phyloP scores from a whole-genome alignment of 2,888 invertebrate genomes.

The Erebia palarica region DNA sequence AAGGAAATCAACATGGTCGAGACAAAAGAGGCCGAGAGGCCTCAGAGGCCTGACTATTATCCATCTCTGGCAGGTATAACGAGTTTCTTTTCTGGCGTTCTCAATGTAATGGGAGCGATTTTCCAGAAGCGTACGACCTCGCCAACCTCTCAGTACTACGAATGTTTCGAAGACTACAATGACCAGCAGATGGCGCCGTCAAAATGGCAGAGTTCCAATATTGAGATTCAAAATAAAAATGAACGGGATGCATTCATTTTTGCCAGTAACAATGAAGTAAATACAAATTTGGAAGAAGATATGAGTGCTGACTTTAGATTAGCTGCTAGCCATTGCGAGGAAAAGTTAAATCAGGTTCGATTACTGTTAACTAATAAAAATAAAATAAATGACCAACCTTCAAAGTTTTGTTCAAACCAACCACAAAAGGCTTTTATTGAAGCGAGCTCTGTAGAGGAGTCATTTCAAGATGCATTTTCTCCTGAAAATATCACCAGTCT shows the following conservation, averaged over 20 bases:
- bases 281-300: constrained; percentile 50
- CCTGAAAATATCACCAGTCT: constrained; percentile 62
- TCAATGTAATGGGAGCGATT: constrained; percentile 64
- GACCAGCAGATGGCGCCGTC: constrained; percentile 53
- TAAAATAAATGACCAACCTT: constrained; percentile 45
- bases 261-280: constrained; percentile 45
- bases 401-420: constrained; percentile 43
- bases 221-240: constrained; percentile 65
- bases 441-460: constrained; percentile 57
- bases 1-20: constrained; percentile 39
- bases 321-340: constrained; percentile 63
- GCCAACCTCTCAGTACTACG: constrained; percentile 52
- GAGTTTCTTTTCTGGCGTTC: constrained; percentile 63
- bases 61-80: constrained; percentile 57
- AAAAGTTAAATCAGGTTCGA: constrained; percentile 63
- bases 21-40: constrained; percentile 30
- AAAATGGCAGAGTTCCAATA: constrained; percentile 63
- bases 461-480: constrained; percentile 67
- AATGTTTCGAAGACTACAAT: constrained; percentile 53
- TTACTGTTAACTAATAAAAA: constrained; percentile 51
- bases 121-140: constrained; percentile 58
- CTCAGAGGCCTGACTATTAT: constrained; percentile 46
- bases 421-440: constrained; percentile 62
- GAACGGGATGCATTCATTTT: constrained; percentile 48
- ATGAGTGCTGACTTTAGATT: constrained; percentile 57